phyloP scores from a whole-genome alignment of 2,888 invertebrate genomes.

The Latrodectus hesperus region DNA sequence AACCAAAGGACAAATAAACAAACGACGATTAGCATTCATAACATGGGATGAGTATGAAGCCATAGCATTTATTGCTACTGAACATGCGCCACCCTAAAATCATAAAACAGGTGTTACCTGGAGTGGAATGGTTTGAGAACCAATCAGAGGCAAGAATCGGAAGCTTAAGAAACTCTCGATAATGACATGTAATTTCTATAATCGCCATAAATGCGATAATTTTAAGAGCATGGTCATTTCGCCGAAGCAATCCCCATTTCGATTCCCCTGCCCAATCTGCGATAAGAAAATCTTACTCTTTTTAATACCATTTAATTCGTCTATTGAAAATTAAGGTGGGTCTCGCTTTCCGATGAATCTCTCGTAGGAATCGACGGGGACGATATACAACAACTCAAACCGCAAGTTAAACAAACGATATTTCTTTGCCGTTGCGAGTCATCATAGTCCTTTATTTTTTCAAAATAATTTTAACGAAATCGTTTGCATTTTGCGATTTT shows the following conservation, averaged over 20 bases:
- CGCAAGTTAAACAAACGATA: too few relatives aligned
- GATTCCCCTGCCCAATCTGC: constrained; percentile 37
- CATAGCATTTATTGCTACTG: constrained; percentile 28
- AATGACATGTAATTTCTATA: constrained; percentile 69
- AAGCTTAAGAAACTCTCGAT: constrained; percentile 54
- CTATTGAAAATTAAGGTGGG: constrained; percentile 42
- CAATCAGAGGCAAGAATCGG: constrained; percentile 59
- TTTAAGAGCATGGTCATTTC: constrained; percentile 65
- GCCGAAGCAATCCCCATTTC: constrained; percentile 55
- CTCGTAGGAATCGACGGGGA: constrained; percentile 11
- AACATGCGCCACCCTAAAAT: constrained; percentile 40
- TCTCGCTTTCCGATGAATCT: constrained; percentile 46
- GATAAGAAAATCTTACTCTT: constrained; percentile 50
- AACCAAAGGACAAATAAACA: too few relatives aligned
- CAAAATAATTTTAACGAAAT: too few relatives aligned
- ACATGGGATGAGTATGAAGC: not conserved
- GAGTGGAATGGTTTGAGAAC: constrained; percentile 20
- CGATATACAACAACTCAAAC: constrained; percentile 6
- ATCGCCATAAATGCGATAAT: constrained; percentile 68
- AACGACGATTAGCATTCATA: too few relatives aligned
- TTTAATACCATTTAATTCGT: constrained; percentile 60
- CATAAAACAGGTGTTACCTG: constrained; percentile 65
- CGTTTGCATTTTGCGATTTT: too few relatives aligned
- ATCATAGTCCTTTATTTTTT: too few relatives aligned
- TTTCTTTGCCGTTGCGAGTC: too few relatives aligned